A percentile compares a stretch with the other conserved stretches of the same genome.
Conservation (phyloP, 2,113 vertebrate species). For the Hemiprocne comata region DNA sequence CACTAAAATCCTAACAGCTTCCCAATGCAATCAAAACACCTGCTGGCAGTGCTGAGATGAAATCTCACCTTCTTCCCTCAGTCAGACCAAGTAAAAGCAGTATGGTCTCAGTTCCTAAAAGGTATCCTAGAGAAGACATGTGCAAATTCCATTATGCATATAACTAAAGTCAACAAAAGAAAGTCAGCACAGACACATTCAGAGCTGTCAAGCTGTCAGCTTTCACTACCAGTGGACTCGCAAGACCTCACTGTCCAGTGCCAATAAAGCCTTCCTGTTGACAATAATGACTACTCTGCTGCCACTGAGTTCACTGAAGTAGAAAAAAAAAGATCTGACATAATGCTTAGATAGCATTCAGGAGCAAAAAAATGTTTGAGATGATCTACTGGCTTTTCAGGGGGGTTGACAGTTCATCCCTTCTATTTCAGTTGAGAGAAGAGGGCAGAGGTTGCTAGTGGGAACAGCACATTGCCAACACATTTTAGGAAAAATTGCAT, state of each 20-base stretch:
- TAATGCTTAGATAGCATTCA: constrained; percentile 11
- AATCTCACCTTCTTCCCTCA: not conserved
- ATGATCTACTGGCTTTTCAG: not conserved
- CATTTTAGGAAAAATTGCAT: not conserved
- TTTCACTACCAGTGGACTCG: not conserved
- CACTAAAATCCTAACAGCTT: not conserved
- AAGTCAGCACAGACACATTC: not conserved
- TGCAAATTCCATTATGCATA: not conserved
- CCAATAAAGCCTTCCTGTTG: not conserved
- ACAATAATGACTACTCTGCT: constrained; percentile 21
- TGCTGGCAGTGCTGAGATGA: not conserved
- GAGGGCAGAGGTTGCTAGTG: not conserved
- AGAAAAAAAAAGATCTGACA: constrained; percentile 35
- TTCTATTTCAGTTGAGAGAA: not conserved
- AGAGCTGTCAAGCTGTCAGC: not conserved
- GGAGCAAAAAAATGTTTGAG: constrained; percentile 15
- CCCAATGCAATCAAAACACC: not conserved
- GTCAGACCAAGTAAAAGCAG: not conserved
- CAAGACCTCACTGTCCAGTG: not conserved
- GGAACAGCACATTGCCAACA: not conserved
- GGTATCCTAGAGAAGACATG: not conserved
- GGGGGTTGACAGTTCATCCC: constrained; percentile 7
- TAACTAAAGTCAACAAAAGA: not conserved
- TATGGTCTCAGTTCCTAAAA: not conserved
- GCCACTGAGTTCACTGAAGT: constrained; percentile 1